Percentiles rank a stretch among this genome's conserved stretches.
phyloP scores from a whole-genome alignment of 2,888 invertebrate genomes.

The Pterostichus madidus region DNA sequence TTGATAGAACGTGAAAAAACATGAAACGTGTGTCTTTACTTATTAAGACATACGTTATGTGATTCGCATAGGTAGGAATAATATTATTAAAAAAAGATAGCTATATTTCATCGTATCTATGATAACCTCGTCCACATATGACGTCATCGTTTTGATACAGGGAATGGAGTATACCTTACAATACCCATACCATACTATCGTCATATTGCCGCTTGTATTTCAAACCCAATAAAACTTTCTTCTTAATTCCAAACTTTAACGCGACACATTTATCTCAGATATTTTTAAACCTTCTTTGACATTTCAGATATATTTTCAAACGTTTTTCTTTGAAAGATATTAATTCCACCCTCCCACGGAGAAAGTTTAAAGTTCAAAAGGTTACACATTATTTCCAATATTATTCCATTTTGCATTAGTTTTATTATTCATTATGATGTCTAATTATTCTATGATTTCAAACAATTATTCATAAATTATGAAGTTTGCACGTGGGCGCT shows the following conservation, averaged over 20 bases:
- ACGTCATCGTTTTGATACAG: too few relatives aligned
- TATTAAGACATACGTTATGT: too few relatives aligned
- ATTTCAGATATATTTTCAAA: too few relatives aligned
- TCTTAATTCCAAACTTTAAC: constrained; percentile 54
- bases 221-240: constrained; percentile 53
- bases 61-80: too few relatives aligned
- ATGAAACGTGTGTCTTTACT: too few relatives aligned
- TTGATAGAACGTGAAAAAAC: too few relatives aligned
- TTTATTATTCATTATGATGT: constrained; percentile 15
- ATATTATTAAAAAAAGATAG: too few relatives aligned
- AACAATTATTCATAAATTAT: constrained; percentile 48
- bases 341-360: too few relatives aligned
- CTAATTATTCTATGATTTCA: constrained; percentile 36
- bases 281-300: constrained; percentile 23
- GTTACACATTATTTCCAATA: constrained; percentile 8
- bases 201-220: constrained; percentile 34
- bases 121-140: too few relatives aligned
- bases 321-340: too few relatives aligned
- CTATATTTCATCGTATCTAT: too few relatives aligned
- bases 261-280: constrained; percentile 42
- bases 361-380: constrained; percentile 1
- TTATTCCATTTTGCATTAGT: constrained; percentile 1
- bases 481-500: constrained; percentile 18
- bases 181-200: constrained; percentile 23
- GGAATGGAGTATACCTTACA: too few relatives aligned